A percentile compares a stretch with the other conserved stretches of the same genome.
Conservation (phyloP, 2,113 vertebrate species). For the Falco punctatus region DNA sequence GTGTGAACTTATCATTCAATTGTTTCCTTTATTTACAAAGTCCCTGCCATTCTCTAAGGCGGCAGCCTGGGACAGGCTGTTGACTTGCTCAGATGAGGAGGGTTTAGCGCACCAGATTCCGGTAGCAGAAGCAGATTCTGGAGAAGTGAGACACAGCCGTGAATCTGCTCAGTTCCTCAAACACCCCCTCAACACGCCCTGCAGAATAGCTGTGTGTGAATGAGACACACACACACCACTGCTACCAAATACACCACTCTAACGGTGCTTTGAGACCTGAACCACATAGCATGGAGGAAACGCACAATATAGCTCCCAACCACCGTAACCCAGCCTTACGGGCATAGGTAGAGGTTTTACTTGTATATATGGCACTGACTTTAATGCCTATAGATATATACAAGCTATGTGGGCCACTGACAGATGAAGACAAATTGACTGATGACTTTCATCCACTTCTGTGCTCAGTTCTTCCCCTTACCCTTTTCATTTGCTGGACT, state of each 20-base stretch:
- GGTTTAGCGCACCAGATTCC: slow-evolving; percentile 26
- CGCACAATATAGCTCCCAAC: not conserved
- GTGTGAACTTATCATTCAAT: slow-evolving; percentile 75
- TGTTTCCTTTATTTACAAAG: slow-evolving; percentile 77
- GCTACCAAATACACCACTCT: not conserved
- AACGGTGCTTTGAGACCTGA: not conserved
- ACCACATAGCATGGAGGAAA: not conserved
- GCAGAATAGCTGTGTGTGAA: not conserved
- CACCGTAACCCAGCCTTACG: not conserved
- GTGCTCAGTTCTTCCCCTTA: not conserved
- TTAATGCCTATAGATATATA: not conserved
- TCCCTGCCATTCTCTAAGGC: slow-evolving; percentile 38
- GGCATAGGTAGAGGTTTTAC: not conserved
- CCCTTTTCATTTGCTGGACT: not conserved
- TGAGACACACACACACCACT: not conserved
- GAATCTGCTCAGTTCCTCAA: not conserved
- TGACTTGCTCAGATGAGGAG: slow-evolving; percentile 64
- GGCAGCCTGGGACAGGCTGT: slow-evolving; percentile 54
- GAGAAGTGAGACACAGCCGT: not conserved
- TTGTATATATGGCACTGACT: not conserved
- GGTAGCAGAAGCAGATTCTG: slow-evolving; percentile 30
- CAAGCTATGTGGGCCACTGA: not conserved
- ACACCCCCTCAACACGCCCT: not conserved
- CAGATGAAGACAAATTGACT: not conserved
- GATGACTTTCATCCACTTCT: not conserved